phyloP scores from a whole-genome alignment of 2,888 invertebrate species.

The Cerastis leucographa region DNA sequence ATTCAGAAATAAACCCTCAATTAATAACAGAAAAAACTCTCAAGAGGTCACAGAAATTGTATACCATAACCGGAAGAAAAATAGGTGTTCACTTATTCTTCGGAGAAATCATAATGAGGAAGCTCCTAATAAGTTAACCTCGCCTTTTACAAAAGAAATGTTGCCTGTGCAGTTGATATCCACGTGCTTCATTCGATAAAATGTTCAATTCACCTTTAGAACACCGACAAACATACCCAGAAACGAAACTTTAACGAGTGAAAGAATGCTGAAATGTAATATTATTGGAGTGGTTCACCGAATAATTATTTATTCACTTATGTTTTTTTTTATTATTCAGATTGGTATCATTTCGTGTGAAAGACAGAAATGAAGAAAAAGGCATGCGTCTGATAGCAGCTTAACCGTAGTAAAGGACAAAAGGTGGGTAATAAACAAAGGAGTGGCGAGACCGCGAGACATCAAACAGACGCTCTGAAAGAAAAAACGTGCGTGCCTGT shows the following conservation, averaged over 20 bases:
- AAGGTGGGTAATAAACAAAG: slow-evolving; percentile 45
- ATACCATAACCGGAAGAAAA: slow-evolving; percentile 20
- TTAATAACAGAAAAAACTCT: slow-evolving; percentile 15
- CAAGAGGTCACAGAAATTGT: slow-evolving; percentile 29
- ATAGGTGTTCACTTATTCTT: slow-evolving; percentile 32
- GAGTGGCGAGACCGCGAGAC: slow-evolving; percentile 28
- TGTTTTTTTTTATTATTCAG: background rate
- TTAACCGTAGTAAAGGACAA: slow-evolving; percentile 27
- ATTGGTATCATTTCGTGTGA: background rate
- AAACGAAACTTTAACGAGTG: background rate
- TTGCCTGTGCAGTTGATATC: slow-evolving; percentile 2
- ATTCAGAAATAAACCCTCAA: slow-evolving; percentile 2
- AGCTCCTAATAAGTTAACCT: slow-evolving; percentile 41
- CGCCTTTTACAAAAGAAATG: slow-evolving; percentile 50
- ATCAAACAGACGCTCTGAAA: slow-evolving; percentile 36
- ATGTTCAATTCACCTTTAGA: background rate
- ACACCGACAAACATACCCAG: background rate
- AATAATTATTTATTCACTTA: background rate
- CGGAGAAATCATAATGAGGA: slow-evolving; percentile 30
- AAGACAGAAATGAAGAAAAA: background rate
- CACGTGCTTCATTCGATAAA: background rate
- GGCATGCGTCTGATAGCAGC: slow-evolving; percentile 1
- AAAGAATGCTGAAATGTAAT: background rate
- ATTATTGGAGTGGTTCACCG: background rate
- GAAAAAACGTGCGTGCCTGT: slow-evolving; percentile 49